phyloP scores from a whole-genome alignment of 2,888 invertebrate species.

The Leptogaster cylindrica region DNA sequence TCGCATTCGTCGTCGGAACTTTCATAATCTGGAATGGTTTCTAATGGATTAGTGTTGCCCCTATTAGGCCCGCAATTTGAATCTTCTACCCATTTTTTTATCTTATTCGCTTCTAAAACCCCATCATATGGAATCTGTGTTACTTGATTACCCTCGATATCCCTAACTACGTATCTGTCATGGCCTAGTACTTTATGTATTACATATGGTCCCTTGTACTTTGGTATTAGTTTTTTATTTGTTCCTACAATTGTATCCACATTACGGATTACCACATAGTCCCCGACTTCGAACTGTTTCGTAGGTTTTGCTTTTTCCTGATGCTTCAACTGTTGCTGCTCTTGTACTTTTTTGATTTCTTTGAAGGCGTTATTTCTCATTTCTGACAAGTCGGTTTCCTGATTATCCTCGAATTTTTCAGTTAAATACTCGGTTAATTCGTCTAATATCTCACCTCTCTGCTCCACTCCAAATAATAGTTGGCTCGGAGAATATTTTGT shows the following conservation, averaged over 20 bases:
- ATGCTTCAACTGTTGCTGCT: not conserved
- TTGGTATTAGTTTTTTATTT: not conserved
- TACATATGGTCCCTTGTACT: not conserved
- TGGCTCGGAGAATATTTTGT: slow-evolving; percentile 51
- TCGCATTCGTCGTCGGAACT: too few relatives aligned
- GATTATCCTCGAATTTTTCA: not conserved
- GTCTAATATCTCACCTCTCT: slow-evolving; percentile 45
- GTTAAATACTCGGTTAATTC: not conserved
- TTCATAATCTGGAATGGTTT: too few relatives aligned
- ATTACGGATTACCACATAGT: not conserved
- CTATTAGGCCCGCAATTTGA: too few relatives aligned
- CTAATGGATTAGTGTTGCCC: too few relatives aligned
- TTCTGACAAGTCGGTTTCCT: not conserved
- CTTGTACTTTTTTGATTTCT: not conserved
- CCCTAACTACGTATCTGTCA: not conserved
- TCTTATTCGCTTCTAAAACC: not conserved
- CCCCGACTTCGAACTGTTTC: not conserved
- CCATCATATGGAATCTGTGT: too few relatives aligned
- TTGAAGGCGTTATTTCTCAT: not conserved
- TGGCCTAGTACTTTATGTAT: not conserved
- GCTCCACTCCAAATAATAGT: slow-evolving; percentile 51
- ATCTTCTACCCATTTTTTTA: not conserved
- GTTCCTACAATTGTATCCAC: not conserved
- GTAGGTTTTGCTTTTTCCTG: not conserved
- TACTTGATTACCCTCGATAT: not conserved